Base-by-base conservation (phyloP, 1,140 invertebrate genomes). In the Bombus breviceps region DNA sequence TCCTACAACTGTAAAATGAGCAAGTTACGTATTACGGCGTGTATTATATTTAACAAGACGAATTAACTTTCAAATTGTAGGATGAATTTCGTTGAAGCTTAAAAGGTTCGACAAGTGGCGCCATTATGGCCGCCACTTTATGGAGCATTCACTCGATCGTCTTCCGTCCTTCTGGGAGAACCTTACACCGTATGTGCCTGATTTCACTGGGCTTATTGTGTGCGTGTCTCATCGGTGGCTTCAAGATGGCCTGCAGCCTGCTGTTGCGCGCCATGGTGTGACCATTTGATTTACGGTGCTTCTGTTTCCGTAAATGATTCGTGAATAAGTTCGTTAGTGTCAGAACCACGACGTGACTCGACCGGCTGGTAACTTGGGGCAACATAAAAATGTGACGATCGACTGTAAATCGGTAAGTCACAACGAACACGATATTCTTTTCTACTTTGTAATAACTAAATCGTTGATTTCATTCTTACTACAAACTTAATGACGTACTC, bases 171-270 rank as follows among this genome's bases (percentile, higher is more conserved):
- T 81, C 75, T 84, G 81, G 86, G 79, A 90, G 83, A 88, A 90
- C 53, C 88, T 83, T 69, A 90, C 79, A 75, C 71, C 85, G 86
- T 86, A 71, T 73, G 86, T 87, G 86, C 81, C 74, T 78, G 86
- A 69, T 68, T 73, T 79, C 71, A 66, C 86, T 32, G 53, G 57
- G 81, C 81, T 88, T 81, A 85, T 81, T 91, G 89, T 76, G 91
- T 86, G 84, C 81, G 82, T 90, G 88, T 71, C 78, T 84, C 62
- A 76, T 79, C 73, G 79, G 87, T 90, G 77, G 83, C 85, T 86
- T 82, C 89, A 92, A 92, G 86, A 91, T 92, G 90, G 90, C 90
- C 85, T 85, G 87, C 74, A 62, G 71, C 74, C 77, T 82, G 79
- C 57, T 81, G 76, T 72, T 79, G 68, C 80, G 79, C 83, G 78